Base-by-base conservation (phyloP, 2,888 invertebrate genomes). In the Eristalinus aeneus region DNA sequence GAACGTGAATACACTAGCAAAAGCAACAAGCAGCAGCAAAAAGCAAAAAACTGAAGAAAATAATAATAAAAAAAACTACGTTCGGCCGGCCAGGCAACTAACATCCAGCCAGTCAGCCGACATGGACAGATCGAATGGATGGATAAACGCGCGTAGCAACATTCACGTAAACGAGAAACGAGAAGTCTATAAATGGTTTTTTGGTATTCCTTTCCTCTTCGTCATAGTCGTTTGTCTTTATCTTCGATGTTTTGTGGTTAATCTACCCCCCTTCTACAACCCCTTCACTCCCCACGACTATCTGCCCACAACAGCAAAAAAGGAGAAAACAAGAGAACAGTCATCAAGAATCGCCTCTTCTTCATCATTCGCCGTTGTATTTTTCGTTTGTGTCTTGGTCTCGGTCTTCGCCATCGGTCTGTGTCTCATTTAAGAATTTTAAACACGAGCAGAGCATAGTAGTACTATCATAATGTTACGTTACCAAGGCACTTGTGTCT, bases 121-220 rank as follows among this genome's bases (percentile, higher is more conserved):
- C 39, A 64, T 64, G 58, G 77, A 54, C 63, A 67, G 74, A 75
- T 75, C 64, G 22, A 73, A 85, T 80, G 76, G 73, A 79, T 69
- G 76, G 65, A 72, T 73, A 77, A 73, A 69, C 76, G 85, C 81
- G 85, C 85, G 81, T 81, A 85, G 85, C 85, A 85, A 85, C 85
- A 5, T 73, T 85, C 53, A 64, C 46, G 76, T 76, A 85, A 81
- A 85, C 80, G 68, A 81, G 72, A 81, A 84, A 76, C 68, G 46
- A 46, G 46, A 85, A 77, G 76, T 81, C 85, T 81, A 77, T 73
- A 85, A 85, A 85, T 85, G 85, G 81, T 73, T 73, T 56, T 46
- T 85, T 85, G 73, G 76, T 72, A 85, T 85, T 85, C 77, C 68
- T 81, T 85, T 85, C 72, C 76, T 72, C 68, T 69, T 75, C 63